These are phyloP conservation scores for Drosophila biarmipes DNA, from an alignment of 1,140 invertebrate species.

Conservation along the genomic window DNA sequence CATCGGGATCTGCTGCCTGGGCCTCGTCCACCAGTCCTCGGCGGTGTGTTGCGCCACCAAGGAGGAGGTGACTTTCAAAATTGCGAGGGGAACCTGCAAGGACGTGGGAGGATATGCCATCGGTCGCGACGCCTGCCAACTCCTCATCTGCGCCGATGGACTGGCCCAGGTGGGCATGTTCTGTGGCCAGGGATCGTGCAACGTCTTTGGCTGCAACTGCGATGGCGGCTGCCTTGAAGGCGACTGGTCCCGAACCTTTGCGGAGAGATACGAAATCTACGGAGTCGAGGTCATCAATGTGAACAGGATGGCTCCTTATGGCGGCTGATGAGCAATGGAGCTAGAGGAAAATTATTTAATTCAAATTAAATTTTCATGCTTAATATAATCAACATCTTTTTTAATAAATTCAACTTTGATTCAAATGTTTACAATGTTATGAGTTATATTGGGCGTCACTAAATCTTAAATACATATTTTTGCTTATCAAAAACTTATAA, in stretches of 20 bases:
- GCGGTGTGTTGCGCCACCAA: neutral
- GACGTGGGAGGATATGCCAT: neutral
- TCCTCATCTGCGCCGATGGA: conserved; percentile 10
- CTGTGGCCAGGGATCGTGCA: conserved; percentile 16
- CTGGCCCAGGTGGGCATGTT: neutral
- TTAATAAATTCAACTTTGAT: too few species aligned
- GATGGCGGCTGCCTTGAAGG: neutral
- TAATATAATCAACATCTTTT: too few species aligned
- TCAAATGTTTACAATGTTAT: too few species aligned
- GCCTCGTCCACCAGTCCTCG: neutral
- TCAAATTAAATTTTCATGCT: too few species aligned
- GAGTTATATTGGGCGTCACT: too few species aligned
- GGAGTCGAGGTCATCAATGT: neutral
- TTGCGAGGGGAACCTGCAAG: neutral
- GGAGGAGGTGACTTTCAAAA: neutral
- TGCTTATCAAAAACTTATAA: too few species aligned
- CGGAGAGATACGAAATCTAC: neutral
- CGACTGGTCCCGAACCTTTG: neutral
- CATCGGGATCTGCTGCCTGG: neutral
- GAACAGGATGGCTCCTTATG: neutral
- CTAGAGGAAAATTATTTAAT: too few species aligned
- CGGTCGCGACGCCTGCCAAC: neutral
- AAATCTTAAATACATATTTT: too few species aligned
- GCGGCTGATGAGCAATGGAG: too few species aligned
- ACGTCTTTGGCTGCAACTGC: conserved; percentile 11